Evolutionary conservation across 2,797 vertebrate genomes (phyloP), one percentile per base, ranked within the genome.

Genomic region (Danio kyathit): DNA sequence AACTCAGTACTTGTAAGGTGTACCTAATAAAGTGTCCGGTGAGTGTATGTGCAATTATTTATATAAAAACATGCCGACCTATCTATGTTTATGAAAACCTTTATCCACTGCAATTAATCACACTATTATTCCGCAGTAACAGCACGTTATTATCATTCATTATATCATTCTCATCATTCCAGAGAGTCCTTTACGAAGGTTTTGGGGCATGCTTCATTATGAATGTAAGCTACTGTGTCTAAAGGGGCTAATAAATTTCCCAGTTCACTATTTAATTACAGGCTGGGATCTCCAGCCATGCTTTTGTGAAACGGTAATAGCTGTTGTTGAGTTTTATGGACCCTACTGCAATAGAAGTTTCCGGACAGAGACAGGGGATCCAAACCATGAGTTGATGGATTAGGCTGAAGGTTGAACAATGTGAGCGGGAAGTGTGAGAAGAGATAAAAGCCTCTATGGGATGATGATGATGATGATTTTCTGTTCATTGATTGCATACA

Each of bases 241-340:
- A 51, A 51, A 43, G 16, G 63, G 66, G 65, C 73, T 59, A 63
- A 83, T 80, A 71, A 59, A 87, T 85, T 52, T 54, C 63, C 43
- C 10, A 19, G 74, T 79, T 76, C 77, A 46, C 59, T 70, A 46
- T 84, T 73, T 81, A 84, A 86, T 86, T 86, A 83, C 75, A 80
- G 59, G 51, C 38, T 56, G 59, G 54, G 56, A 67, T 77, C 40
- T 73, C 56, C 59, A 41, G 60, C 52, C 52, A 56, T 66, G 21
- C 46, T 81, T 17, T 46, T 72, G 67, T 80, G 40, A 75, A 41
- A 61, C n/a, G 21, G 57, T 59, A 14, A 79, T 78, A 76, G 70
- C 49, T 79, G 72, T 74, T 75, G 21, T 41, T 46, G 52, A 49
- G 54, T 65, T 78, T 71, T 14, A 46, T 64, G 51, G 59, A 59